Evolutionary conservation across 2,113 vertebrate species (phyloP), one percentile per base, ranked within the genome.

Genomic region (Otocyon megalotis): DNA sequence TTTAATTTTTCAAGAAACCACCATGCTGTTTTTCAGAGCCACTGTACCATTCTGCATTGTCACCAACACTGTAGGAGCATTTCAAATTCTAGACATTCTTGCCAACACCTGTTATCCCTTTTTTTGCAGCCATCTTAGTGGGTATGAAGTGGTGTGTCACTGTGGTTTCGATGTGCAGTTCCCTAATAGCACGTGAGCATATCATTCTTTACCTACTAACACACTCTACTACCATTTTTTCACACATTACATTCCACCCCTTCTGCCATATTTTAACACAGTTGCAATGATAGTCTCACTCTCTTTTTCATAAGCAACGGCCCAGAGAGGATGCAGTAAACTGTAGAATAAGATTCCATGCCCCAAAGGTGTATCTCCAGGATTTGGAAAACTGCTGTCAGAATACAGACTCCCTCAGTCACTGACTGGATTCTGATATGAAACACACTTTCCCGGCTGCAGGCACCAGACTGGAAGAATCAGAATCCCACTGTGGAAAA

Each of bases 1-100:
- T 54, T 82, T 96, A 81, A 95, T 54, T 67, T 79, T 88, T 65
- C 90, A 56, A 93, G 67, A 62, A 94, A 82, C 32, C 63, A 48
- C 43, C 79, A 56, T 77, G 69, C 37, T 37, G 17, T 56, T 85
- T 93, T 58, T 24, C 32, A 67, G 37, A 87, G 14, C 17, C 32
- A 5, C 32, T 72, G 24, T 0, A 53, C 54, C 32, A 72, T 88
- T 80, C 82, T 80, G 89, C 71, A 63, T 81, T 91, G 74, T 82
- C 56, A 62, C 30, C 35, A 53, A 72, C 1, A 37, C 24, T 56
- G 10, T 30, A 90, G 63, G 20, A 83, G 30, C 14, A n/a, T 63
- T 65, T 43, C 62, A 43, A 28, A 32, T 53, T 90, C 26, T 74
- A 56, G 10, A 83, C 48, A 87, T 82, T 37, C 20, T 77, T 82